Evolutionary conservation across 2,797 vertebrate genomes (phyloP), one percentile per base, ranked within the genome.

Genomic region (Pelochelys cantorii): DNA sequence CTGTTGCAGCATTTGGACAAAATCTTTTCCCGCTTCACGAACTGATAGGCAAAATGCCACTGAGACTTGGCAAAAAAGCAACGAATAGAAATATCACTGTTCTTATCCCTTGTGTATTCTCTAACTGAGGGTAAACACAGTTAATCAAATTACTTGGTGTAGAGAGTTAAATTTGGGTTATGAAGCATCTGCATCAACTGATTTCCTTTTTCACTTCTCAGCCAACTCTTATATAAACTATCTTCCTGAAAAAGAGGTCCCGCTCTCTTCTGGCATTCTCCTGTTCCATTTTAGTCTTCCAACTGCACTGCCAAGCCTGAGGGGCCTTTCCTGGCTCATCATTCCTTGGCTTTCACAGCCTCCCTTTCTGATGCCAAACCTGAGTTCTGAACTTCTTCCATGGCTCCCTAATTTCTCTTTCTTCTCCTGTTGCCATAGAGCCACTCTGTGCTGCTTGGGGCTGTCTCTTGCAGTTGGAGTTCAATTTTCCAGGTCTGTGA

Each of bases 291-390:
- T 95, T 82, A 85, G 42, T 92, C 90, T 95, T 95, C 82, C 87
- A 94, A 17, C 27, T 62, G 79, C 79, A 59, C 78, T 92, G 0
- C 18, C 86, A 88, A 93, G 95, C 79, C 81, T 90, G 91, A 80
- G 92, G 96, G 84, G 25, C 34, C 71, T 94, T 93, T 93, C 29
- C 90, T 96, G 93, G 91, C 95, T 86, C 83, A 87, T 86, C 80
- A 82, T 91, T 87, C 78, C 90, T 95, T 95, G 91, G 93, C 85
- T 96, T 95, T 91, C 53, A 23, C 37, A 75, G 0, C 81, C 81
- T 95, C 85, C 54, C 78, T 94, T 94, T 92, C 95, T 95, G 96
- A 90, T 88, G 68, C 90, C 90, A 7, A 0, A 83, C 85, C 85
- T 86, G 83, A 60, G 84, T 91, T 83, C 54, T 97, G 95, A 95